phyloP scores from a whole-genome alignment of 2,797 vertebrate species.

The Varecia variegata region DNA sequence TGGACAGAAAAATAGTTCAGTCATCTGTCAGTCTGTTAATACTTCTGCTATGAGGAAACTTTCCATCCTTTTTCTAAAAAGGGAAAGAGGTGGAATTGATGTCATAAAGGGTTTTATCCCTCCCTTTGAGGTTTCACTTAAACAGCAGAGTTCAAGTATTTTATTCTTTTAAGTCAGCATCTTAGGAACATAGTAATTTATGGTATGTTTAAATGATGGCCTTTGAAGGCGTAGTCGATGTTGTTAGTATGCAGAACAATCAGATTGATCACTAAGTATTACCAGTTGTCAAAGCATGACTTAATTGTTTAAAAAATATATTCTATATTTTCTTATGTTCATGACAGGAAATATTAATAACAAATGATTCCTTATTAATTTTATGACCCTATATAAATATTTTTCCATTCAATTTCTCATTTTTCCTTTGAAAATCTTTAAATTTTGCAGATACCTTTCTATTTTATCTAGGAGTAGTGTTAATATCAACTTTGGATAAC shows the following conservation, averaged over 20 bases:
- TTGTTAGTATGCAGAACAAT: slow-evolving; percentile 34
- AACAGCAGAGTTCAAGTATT: slow-evolving; percentile 53
- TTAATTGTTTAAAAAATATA: slow-evolving; percentile 33
- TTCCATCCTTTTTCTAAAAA: slow-evolving; percentile 30
- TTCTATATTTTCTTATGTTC: slow-evolving; percentile 12
- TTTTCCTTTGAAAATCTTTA: slow-evolving; percentile 39
- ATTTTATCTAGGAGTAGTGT: neutral
- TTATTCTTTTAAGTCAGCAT: slow-evolving; percentile 47
- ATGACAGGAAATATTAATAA: slow-evolving; percentile 21
- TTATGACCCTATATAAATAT: neutral
- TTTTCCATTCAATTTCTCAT: neutral
- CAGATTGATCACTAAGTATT: slow-evolving; percentile 38
- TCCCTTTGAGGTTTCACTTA: slow-evolving; percentile 48
- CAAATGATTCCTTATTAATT: slow-evolving; percentile 16
- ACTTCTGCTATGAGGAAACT: slow-evolving; percentile 14
- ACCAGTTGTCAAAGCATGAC: slow-evolving; percentile 47
- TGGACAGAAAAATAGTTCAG: neutral
- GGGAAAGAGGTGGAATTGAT: slow-evolving; percentile 14
- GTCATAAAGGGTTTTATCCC: slow-evolving; percentile 3
- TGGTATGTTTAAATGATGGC: slow-evolving; percentile 55
- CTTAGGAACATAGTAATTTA: slow-evolving; percentile 57
- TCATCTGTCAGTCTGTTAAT: slow-evolving; percentile 33
- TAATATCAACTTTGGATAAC: neutral
- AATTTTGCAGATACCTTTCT: neutral
- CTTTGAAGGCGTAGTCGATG: slow-evolving; percentile 4